Evolutionary conservation across 1,140 invertebrate species (phyloP), one percentile per base, ranked within the genome.

Genomic region (Proales similis): DNA sequence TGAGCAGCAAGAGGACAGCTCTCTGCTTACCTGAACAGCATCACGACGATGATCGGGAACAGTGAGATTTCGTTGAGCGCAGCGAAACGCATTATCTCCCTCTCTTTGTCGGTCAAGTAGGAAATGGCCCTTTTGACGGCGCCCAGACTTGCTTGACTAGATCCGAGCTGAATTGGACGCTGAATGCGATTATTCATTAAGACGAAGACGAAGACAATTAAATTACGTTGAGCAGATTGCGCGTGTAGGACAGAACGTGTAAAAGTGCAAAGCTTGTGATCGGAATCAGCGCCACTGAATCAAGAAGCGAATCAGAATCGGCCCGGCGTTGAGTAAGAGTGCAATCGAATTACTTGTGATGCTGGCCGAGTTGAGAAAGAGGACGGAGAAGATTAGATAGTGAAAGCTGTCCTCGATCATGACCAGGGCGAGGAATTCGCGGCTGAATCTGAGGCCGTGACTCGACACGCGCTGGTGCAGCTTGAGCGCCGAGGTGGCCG

Each of bases 341-440:
- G 26, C 4, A 38, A 24, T 22, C 19, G n/a, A 76, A 74, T 86
- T 88, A 90, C 86, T 79, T 66, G 89, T 83, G 46, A 91, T 83
- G 24, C 91, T 90, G 49, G 84, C 79, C 30, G 85, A 85, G 74
- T 87, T 90, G 65, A 94, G 79, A 73, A 96, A 96, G 68, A 95
- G 89, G 45, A 94, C 74, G 9, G 88, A 88, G 75, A 87, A 98
- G 72, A 95, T 83, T 49, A 97, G 79, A 72, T 98, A 96, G 74
- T 98, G 93, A 67, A 87, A 90, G 62, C 89, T 92, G 78, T 97
- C 93, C 76, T 97, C 93, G 38, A 84, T 68, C 64, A 94, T 79
- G 60, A 97, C 73, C 5, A 79, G 74, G 9, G 81, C 78, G 27
- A 94, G 74, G 73, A 91, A 95, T 71, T 88, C 84, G 64, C 85